Percentiles rank a stretch among this genome's conserved stretches.
Evolutionary conservation across 1,140 invertebrate genomes (phyloP).

Genomic region (Scaptomyza hsui): DNA sequence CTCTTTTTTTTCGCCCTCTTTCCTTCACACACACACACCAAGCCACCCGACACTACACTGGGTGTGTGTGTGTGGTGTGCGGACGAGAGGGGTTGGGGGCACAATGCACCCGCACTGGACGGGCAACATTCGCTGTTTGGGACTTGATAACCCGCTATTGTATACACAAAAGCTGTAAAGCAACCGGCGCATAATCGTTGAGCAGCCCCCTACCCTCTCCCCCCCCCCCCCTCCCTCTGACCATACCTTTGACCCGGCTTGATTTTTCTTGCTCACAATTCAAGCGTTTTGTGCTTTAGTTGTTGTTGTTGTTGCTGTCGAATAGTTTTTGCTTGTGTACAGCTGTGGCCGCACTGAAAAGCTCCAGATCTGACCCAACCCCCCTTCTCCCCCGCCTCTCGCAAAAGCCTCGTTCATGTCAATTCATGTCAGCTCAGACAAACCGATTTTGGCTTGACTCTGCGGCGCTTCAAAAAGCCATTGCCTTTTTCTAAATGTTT

Average conservation of each 20-base stretch:
- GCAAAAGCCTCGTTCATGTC: constrained; percentile 29
- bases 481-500: constrained; percentile 40
- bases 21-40: background rate
- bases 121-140: constrained; percentile 55
- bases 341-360: constrained; percentile 30
- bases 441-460: constrained; percentile 34
- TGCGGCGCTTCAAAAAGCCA: constrained; percentile 31
- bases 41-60: background rate
- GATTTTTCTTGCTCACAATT: constrained; percentile 34
- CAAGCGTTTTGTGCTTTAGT: constrained; percentile 8
- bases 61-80: background rate
- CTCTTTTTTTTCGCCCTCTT: constrained; percentile 9
- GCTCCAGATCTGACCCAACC: constrained; percentile 17
- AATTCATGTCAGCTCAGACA: constrained; percentile 54
- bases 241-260: background rate
- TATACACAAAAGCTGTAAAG: constrained; percentile 68
- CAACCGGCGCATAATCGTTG: constrained; percentile 75
- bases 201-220: background rate
- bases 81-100: constrained; percentile 3
- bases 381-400: background rate
- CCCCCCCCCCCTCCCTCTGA: background rate
- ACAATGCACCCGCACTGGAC: constrained; percentile 47
- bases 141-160: constrained; percentile 79
- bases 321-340: constrained; percentile 25
- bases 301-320: constrained; percentile 14